Evolutionary conservation across 1,140 invertebrate species (phyloP), one percentile per base, ranked within the genome.

Genomic region (Triops cancriformis): DNA sequence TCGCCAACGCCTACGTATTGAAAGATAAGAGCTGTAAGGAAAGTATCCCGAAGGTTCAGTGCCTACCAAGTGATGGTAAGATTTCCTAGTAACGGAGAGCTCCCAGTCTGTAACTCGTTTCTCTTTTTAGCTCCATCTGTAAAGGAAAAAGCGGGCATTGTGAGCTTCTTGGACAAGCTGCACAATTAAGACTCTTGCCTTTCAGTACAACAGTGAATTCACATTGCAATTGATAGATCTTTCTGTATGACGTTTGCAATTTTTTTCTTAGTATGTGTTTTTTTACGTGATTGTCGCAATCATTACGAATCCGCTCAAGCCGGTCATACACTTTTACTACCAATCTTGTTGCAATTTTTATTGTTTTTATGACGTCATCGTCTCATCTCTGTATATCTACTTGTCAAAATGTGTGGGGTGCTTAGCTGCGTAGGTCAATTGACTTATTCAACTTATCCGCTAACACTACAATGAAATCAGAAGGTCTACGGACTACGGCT

Each of bases 1-100:
- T 79, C n/a, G 78, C 75, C 14, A 79, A 73, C 18, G 45, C 78
- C 0, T 79, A 76, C 27, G 76, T 76, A 11, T 73, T 79, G 75
- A 77, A 72, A 41, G 78, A 79, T 43, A 78, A 73, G n/a, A 45
- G 27, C 6, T 78, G 77, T 43, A 78, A 78, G 41, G 77, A 78
- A 23, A 78, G 9, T 41, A 78, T 78, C 73, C 72, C 77, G 4
- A 73, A 26, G 12, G 37, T 64, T 43, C 77, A 72, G 27, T 77
- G 77, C 72, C 18, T 64, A 23, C 51, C 51, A 18, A 64, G 51
- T 23, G 51, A 64, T 64, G 51, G 51, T 64, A 64, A 64, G 51
- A 23, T n/a, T 18, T 64, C 14, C 14, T 64, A 64, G 6, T 64
- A 64, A 64, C 51, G 51, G 18, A 23, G 14, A 64, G 14, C 6